Base-by-base conservation (phyloP, 1,140 invertebrate genomes). In the Heliconius himera region DNA sequence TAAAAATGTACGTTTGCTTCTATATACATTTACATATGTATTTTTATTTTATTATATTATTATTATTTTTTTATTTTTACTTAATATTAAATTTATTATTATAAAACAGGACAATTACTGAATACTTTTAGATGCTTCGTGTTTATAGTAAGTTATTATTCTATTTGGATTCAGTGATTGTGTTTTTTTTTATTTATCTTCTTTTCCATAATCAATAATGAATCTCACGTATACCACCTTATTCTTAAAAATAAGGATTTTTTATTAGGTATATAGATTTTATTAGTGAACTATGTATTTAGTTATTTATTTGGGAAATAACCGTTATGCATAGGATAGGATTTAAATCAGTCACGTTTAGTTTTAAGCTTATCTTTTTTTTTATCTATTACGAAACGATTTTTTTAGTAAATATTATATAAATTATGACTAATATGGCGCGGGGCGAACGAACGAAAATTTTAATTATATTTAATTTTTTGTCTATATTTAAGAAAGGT, bases 261-360 rank as follows among this genome's bases (percentile, higher is more conserved):
- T 84, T 83, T 85, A 89, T 84, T 83, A 87, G 86, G 90, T 93
- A 91, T 93, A 91, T 89, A 84, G 85, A 85, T 83, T 80, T 81
- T 85, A 82, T 83, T 70, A 82, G 60, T 82, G 81, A 78, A 85
- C 89, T 90, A 87, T 91, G 90, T 91, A 91, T 91, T 83, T 90
- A 88, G 89, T 91, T 91, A 92, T 91, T 93, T 92, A 92, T 92
- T 92, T 56, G 80, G 76, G 85, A 89, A 90, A 90, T 91, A 91
- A 90, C 87, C 81, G 88, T 89, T 86, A 89, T 90, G 87, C 88
- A 91, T 91, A 91, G 85, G 73, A 85, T 86, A 83, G 66, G 66
- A 20, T 80, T 74, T 54, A 54, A 46, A 33, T 79, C 78, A 88
- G 87, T 88, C 86, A 87, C 80, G 70, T 81, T 73, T 83, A 82